These are phyloP conservation scores for Toxotes jaculatrix DNA, from an alignment of 2,113 vertebrate species.

Conservation along the genomic window DNA sequence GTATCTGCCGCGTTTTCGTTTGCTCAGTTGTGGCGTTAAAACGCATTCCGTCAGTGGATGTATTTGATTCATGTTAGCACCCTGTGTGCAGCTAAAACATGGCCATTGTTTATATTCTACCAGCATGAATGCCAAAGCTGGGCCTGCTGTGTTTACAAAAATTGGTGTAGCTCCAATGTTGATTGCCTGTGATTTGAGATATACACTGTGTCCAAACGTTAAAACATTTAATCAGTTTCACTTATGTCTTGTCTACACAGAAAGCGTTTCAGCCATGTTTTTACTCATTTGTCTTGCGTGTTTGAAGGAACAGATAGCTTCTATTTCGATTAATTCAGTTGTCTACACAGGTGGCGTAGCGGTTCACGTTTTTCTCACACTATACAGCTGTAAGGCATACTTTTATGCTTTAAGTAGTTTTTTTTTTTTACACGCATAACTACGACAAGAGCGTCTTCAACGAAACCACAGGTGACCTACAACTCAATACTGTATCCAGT, in stretches of 20 bases:
- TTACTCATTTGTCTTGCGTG: not conserved
- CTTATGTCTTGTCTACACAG: not conserved
- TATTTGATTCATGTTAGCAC: constrained; percentile 53
- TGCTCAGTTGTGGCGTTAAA: constrained; percentile 31
- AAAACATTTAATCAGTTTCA: constrained; percentile 29
- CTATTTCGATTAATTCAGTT: not conserved
- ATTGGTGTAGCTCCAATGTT: constrained; percentile 8
- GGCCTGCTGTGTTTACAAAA: constrained; percentile 33
- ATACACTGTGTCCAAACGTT: constrained; percentile 22
- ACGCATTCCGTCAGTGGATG: constrained; percentile 33
- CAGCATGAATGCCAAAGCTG: constrained; percentile 28
- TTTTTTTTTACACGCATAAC: not conserved
- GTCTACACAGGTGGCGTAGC: not conserved
- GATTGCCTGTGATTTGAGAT: constrained; percentile 34
- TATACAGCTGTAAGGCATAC: too few relatives aligned
- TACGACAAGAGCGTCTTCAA: not conserved
- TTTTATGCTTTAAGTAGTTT: not conserved
- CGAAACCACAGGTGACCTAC: not conserved
- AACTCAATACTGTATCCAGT: not conserved
- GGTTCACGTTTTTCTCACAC: not conserved
- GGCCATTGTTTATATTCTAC: constrained; percentile 27
- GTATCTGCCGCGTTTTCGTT: constrained; percentile 44
- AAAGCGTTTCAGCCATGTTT: not conserved
- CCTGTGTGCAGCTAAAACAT: constrained; percentile 20
- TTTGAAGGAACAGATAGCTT: not conserved